phyloP scores from a whole-genome alignment of 2,113 vertebrate genomes.

The Synchiropus splendidus region DNA sequence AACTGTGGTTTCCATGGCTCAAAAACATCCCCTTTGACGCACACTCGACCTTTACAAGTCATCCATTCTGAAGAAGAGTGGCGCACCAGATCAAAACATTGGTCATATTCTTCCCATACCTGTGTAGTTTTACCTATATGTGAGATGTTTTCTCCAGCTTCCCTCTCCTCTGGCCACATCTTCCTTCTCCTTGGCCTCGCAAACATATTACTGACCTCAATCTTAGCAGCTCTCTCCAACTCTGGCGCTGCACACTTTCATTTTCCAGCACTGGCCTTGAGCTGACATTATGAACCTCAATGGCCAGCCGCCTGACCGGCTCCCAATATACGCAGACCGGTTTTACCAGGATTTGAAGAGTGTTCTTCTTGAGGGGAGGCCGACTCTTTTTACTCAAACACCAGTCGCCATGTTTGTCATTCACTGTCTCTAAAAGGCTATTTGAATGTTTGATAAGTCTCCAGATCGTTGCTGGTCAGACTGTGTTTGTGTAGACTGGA shows the following conservation, averaged over 20 bases:
- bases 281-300: conserved; percentile 18
- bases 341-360: too few relatives aligned
- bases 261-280: conserved; percentile 36
- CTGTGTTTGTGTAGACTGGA: neutral
- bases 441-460: neutral
- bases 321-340: too few relatives aligned
- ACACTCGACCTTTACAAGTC: too few relatives aligned
- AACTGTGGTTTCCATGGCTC: too few relatives aligned
- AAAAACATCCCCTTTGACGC: too few relatives aligned
- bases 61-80: too few relatives aligned
- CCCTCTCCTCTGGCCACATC: neutral
- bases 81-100: too few relatives aligned
- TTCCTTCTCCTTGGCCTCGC: conserved; percentile 26
- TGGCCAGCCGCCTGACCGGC: conserved; percentile 10
- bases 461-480: neutral
- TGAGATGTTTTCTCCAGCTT: neutral
- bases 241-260: conserved; percentile 24
- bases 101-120: too few relatives aligned
- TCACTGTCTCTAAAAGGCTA: neutral
- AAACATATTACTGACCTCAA: conserved; percentile 40
- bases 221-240: conserved; percentile 19
- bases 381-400: neutral
- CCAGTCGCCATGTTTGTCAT: too few relatives aligned
- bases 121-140: too few relatives aligned
- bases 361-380: neutral